Evolutionary conservation across 2,888 invertebrate genomes (phyloP).

Genomic region (Ormia ochracea): DNA sequence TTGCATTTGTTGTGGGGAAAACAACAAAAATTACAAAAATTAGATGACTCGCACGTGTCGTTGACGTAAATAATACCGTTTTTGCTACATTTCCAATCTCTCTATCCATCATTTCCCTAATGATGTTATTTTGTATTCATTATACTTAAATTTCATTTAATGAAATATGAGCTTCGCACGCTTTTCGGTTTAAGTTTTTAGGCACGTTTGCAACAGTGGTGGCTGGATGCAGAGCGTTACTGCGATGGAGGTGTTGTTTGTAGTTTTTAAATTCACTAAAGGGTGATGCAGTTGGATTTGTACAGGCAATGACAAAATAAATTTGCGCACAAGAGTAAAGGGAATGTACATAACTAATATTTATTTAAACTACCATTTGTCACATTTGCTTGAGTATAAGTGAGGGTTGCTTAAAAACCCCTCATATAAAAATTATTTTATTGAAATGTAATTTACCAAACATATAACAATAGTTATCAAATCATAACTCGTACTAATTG

Average conservation of each 20-base stretch:
- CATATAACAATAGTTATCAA: not conserved
- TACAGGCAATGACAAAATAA: not conserved
- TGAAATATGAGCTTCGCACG: constrained; percentile 40
- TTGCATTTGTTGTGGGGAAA: not conserved
- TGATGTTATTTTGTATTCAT: constrained; percentile 9
- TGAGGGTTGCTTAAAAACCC: constrained; percentile 1
- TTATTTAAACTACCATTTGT: not conserved
- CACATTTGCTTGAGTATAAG: no score
- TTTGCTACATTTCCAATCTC: not conserved
- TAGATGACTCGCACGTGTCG: constrained; percentile 9
- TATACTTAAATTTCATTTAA: constrained; percentile 4
- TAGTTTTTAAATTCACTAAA: constrained; percentile 4
- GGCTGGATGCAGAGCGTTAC: not conserved
- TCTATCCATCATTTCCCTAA: constrained; percentile 2
- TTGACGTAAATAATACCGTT: constrained; percentile 4
- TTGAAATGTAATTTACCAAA: constrained; percentile 19
- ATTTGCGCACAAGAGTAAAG: not conserved
- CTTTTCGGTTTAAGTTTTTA: constrained; percentile 20
- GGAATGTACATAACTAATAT: not conserved
- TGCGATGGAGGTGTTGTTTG: not conserved
- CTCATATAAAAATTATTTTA: not conserved
- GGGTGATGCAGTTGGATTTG: not conserved
- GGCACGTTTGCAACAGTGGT: not conserved
- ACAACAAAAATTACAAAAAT: not conserved
- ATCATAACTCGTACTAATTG: not conserved